These are phyloP conservation scores for Dryobates pubescens DNA, from an alignment of 2,797 vertebrate species.

Conservation along the genomic window DNA sequence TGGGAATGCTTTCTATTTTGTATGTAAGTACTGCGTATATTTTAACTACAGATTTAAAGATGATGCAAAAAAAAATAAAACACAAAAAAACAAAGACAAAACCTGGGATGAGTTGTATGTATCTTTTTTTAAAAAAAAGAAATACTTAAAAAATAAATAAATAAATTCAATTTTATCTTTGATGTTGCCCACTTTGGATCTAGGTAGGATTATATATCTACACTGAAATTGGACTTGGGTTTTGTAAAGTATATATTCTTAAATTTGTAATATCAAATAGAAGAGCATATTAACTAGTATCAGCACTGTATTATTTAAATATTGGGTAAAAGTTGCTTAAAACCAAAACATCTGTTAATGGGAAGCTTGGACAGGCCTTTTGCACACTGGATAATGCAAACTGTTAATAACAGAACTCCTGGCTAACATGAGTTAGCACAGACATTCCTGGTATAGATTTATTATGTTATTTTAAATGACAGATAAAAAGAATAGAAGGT, in stretches of 20 bases:
- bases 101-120: background rate
- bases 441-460: constrained; percentile 42
- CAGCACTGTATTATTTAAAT: constrained; percentile 47
- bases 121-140: background rate
- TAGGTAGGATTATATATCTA: background rate
- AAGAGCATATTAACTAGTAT: constrained; percentile 2
- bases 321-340: constrained; percentile 38
- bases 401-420: background rate
- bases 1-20: constrained; percentile 71
- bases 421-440: background rate
- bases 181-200: background rate
- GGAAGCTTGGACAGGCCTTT: background rate
- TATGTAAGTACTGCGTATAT: constrained; percentile 61
- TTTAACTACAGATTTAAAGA: constrained; percentile 66
- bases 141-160: no score
- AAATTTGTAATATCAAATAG: constrained; percentile 52
- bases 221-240: constrained; percentile 13
- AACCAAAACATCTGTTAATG: constrained; percentile 36
- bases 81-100: no score
- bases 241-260: constrained; percentile 36
- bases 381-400: constrained; percentile 32
- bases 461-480: constrained; percentile 44
- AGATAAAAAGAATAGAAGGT: background rate
- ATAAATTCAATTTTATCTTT: background rate
- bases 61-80: background rate